phyloP scores from a whole-genome alignment of 1,140 invertebrate genomes.

The Lordiphosa collinella region DNA sequence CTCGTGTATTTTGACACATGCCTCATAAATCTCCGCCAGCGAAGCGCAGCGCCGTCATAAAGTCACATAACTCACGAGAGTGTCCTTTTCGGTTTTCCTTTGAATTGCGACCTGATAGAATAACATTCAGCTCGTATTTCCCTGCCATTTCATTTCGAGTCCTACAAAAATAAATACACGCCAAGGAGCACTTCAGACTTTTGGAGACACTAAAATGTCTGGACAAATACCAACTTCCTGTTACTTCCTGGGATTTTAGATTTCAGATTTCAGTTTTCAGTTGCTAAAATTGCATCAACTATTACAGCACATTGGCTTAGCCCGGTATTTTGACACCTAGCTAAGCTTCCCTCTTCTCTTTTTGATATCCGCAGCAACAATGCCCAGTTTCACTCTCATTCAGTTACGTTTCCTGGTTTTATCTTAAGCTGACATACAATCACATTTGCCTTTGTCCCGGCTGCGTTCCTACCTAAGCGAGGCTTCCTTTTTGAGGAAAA shows the following conservation, averaged over 20 bases:
- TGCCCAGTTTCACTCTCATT: constrained; percentile 40
- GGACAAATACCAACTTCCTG: constrained; percentile 71
- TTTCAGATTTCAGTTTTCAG: constrained; percentile 16
- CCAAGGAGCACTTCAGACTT: constrained; percentile 14
- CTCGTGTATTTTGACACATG: constrained; percentile 75
- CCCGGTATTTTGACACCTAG: constrained; percentile 75
- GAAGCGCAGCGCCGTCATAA: constrained; percentile 55
- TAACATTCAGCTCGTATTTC: constrained; percentile 74
- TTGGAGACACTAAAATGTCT: constrained; percentile 14
- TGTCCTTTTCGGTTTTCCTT: constrained; percentile 40
- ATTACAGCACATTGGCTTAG: constrained; percentile 77
- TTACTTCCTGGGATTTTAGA: constrained; percentile 69
- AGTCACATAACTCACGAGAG: constrained; percentile 67
- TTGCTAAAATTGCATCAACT: constrained; percentile 72
- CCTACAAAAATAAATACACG: constrained; percentile 66
- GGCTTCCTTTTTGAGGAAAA: constrained; percentile 45
- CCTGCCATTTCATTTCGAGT: background rate
- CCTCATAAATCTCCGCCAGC: constrained; percentile 61
- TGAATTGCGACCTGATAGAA: constrained; percentile 75
- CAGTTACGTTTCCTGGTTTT: constrained; percentile 60
- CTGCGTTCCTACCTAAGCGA: constrained; percentile 23
- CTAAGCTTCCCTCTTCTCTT: constrained; percentile 40
- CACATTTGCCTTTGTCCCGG: constrained; percentile 67
- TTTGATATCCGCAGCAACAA: constrained; percentile 68
- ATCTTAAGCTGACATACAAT: constrained; percentile 77